Evolutionary conservation across 2,888 invertebrate species (phyloP).

Genomic region (Diaprepes abbreviatus): DNA sequence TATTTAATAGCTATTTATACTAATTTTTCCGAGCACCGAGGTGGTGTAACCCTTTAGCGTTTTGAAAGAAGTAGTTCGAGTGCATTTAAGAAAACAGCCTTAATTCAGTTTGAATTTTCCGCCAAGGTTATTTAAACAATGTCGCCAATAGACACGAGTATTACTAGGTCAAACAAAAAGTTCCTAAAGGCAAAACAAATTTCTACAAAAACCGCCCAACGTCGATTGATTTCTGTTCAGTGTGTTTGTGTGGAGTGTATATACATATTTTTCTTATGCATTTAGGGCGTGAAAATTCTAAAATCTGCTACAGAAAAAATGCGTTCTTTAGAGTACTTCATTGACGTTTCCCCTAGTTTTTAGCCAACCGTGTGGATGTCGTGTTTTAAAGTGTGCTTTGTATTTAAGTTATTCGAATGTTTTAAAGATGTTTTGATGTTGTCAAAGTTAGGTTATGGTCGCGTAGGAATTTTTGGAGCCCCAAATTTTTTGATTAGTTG

Average conservation of each 20-base stretch:
- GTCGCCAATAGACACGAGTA: conserved; percentile 6
- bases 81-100: conserved; percentile 8
- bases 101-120: conserved; percentile 16
- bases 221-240: conserved; percentile 44
- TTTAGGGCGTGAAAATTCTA: conserved; percentile 45
- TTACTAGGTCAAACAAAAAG: conserved; percentile 27
- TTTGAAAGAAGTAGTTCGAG: too few species aligned
- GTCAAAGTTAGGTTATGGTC: conserved; percentile 62
- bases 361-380: conserved; percentile 40
- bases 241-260: conserved; percentile 39
- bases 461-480: conserved; percentile 40
- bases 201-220: conserved; percentile 33
- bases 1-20: too few species aligned
- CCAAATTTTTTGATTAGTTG: conserved; percentile 29
- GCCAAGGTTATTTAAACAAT: conserved; percentile 38
- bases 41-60: too few species aligned
- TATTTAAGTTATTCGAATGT: conserved; percentile 39
- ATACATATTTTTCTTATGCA: conserved; percentile 35
- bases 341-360: conserved; percentile 24
- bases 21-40: too few species aligned
- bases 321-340: conserved; percentile 26
- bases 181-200: conserved; percentile 27
- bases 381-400: conserved; percentile 46
- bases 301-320: conserved; percentile 37
- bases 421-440: conserved; percentile 53